Evolutionary conservation across 92 coral and sea anemone species (phyloP).

Genomic region (Montipora capitata): DNA sequence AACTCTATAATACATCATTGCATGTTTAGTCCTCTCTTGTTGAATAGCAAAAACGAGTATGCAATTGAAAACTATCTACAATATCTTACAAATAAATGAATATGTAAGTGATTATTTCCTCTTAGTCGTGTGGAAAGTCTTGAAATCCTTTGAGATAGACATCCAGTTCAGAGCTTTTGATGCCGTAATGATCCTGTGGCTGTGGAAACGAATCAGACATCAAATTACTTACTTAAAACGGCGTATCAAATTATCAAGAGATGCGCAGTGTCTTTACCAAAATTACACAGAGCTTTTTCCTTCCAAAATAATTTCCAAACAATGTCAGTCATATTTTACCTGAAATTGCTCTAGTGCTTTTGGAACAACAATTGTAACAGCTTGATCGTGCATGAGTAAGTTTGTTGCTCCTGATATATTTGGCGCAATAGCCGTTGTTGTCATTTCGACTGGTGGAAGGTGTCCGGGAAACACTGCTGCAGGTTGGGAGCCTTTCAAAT

Average conservation of each 20-base stretch:
- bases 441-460: conserved; percentile 50
- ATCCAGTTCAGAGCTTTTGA: conserved; percentile 92
- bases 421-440: conserved; percentile 43
- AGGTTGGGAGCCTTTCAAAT: conserved; percentile 83
- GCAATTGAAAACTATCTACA: conserved; percentile 33
- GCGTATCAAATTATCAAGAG: background rate
- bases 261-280: background rate
- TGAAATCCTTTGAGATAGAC: conserved; percentile 93
- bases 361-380: conserved; percentile 40
- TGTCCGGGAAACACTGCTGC: conserved; percentile 63
- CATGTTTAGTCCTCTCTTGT: background rate
- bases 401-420: conserved; percentile 7
- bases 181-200: conserved; percentile 94
- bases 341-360: conserved; percentile 44
- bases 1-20: conserved; percentile 13
- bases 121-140: conserved; percentile 39
- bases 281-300: background rate
- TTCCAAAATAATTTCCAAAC: background rate
- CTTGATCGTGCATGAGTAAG: conserved; percentile 36
- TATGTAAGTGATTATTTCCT: conserved; percentile 25
- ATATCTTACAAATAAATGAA: conserved; percentile 27
- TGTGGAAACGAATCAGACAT: conserved; percentile 32
- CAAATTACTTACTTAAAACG: background rate
- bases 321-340: conserved; percentile 2
- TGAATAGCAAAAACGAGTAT: background rate